phyloP scores from a whole-genome alignment of 2,888 invertebrate genomes.

The Hirudinaria manillensis region DNA sequence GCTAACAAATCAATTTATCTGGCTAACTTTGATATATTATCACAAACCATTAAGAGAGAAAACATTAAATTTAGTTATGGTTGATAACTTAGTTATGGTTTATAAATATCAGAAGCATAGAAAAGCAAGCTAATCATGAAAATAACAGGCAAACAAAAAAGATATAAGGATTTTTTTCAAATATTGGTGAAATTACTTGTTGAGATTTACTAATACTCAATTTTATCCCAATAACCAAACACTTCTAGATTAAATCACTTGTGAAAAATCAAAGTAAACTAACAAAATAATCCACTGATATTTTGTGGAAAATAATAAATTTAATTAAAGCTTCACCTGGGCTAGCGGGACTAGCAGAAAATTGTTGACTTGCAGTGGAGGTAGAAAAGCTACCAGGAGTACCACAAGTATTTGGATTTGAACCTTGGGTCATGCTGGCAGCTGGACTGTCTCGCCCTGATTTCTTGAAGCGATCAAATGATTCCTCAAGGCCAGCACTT shows the following conservation, averaged over 20 bases:
- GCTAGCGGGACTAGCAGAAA: slow-evolving; percentile 8
- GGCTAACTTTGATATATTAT: too few relatives aligned
- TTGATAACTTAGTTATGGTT: too few relatives aligned
- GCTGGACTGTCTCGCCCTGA: slow-evolving; percentile 65
- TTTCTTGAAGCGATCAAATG: slow-evolving; percentile 6
- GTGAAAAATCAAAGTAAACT: background rate
- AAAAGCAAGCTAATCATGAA: too few relatives aligned
- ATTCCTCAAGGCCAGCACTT: slow-evolving; percentile 75
- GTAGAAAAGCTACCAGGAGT: background rate
- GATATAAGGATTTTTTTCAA: too few relatives aligned
- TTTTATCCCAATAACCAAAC: background rate
- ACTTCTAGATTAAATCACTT: background rate
- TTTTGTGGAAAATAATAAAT: background rate
- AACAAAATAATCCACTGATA: background rate
- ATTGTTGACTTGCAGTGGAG: background rate
- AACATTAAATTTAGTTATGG: too few relatives aligned
- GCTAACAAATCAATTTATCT: background rate
- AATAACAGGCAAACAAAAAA: too few relatives aligned
- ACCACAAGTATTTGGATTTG: slow-evolving; percentile 49
- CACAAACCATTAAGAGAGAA: too few relatives aligned
- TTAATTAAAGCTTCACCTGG: background rate
- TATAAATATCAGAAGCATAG: too few relatives aligned
- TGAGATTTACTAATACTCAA: background rate
- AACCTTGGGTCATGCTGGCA: slow-evolving; percentile 44
- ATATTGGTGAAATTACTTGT: too few relatives aligned